A percentile compares a stretch with the other conserved stretches of the same genome.
These are phyloP conservation scores for Cossypha dichroa DNA, from an alignment of 2,797 vertebrate genomes.

Conservation along the genomic window DNA sequence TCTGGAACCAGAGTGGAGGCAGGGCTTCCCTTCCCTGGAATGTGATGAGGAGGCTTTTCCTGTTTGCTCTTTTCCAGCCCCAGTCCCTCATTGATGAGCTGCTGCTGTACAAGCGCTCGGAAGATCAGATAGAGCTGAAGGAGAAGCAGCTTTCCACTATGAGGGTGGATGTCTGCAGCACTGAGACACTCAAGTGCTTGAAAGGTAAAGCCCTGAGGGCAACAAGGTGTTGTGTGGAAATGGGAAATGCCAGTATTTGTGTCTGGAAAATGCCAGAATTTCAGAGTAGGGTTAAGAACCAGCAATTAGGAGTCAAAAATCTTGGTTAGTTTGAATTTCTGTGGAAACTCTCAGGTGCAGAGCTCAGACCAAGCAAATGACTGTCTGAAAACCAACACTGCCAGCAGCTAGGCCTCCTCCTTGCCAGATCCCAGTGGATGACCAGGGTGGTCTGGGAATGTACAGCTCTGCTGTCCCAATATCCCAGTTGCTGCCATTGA, in stretches of 20 bases:
- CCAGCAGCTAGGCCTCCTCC: background rate
- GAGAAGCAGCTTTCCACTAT: conserved; percentile 94
- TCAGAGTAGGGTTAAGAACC: background rate
- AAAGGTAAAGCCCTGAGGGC: conserved; percentile 82
- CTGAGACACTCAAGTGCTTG: conserved; percentile 92
- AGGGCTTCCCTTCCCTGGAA: background rate
- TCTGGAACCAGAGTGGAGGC: accelerated
- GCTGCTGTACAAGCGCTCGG: conserved; percentile 79
- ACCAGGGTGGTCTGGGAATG: background rate
- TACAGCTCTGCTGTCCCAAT: accelerated
- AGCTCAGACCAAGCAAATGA: background rate
- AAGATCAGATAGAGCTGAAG: conserved; percentile 89
- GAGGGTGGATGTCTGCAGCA: conserved; percentile 92
- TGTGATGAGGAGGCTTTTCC: background rate
- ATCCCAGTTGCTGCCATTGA: accelerated
- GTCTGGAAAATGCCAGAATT: background rate
- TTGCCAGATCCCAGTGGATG: background rate
- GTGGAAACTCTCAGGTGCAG: background rate
- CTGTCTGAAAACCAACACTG: background rate
- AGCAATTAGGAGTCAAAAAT: background rate
- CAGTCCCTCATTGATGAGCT: conserved; percentile 90
- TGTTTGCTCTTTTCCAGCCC: conserved; percentile 73
- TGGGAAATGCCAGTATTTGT: background rate
- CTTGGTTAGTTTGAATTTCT: background rate
- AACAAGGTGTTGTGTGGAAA: background rate